These are phyloP conservation scores for Epistrophe eligans DNA, from an alignment of 2,888 invertebrate genomes.

Conservation along the genomic window DNA sequence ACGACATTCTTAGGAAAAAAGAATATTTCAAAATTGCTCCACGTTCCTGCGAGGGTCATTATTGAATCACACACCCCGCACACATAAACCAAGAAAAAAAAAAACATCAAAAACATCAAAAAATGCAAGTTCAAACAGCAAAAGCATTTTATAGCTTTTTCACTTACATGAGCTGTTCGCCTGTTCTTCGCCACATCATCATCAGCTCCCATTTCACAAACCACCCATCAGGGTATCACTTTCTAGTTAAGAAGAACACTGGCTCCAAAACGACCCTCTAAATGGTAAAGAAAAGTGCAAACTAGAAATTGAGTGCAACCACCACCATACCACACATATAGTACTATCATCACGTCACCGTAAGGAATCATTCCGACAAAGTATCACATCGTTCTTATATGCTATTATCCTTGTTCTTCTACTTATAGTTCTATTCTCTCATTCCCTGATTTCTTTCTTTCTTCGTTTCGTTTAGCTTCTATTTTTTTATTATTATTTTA, in stretches of 20 bases:
- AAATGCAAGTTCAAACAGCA: slow-evolving; percentile 72
- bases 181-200: background rate
- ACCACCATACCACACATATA: slow-evolving; percentile 3
- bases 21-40: slow-evolving; percentile 49
- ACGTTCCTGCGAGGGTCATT: slow-evolving; percentile 62
- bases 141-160: slow-evolving; percentile 71
- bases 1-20: background rate
- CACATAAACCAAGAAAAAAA: background rate
- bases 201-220: background rate
- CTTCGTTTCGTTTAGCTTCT: slow-evolving; percentile 24
- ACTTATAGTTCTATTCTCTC: slow-evolving; percentile 19
- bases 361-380: slow-evolving; percentile 63
- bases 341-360: slow-evolving; percentile 31
- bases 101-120: slow-evolving; percentile 44
- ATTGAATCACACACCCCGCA: slow-evolving; percentile 15
- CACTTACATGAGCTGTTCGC: slow-evolving; percentile 56
- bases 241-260: slow-evolving; percentile 59
- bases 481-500: slow-evolving; percentile 25
- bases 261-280: slow-evolving; percentile 9
- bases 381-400: slow-evolving; percentile 63
- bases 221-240: slow-evolving; percentile 68
- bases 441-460: slow-evolving; percentile 25
- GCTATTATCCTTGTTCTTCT: slow-evolving; percentile 39
- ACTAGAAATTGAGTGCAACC: slow-evolving; percentile 69
- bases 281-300: slow-evolving; percentile 61